Base-by-base conservation (phyloP, 2,113 vertebrate genomes). In the Lutjanus erythropterus region DNA sequence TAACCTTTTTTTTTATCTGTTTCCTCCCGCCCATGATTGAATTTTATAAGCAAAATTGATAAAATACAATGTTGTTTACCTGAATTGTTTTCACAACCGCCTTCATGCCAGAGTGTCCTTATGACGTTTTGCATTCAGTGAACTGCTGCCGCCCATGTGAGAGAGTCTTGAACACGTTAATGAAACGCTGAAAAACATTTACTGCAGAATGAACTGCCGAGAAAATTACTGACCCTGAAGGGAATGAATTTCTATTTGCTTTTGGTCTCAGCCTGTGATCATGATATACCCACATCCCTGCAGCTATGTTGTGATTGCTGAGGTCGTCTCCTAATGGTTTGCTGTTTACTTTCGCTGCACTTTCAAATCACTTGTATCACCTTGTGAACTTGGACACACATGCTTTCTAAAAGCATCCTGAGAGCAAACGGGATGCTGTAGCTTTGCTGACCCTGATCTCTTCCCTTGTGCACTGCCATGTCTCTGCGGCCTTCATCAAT, bases 221-320 rank as follows among this genome's bases (percentile, higher is more conserved):
- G 82, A 85, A 88, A 88, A 86, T 87, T 19, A 81, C 84, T 85
- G 83, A 88, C 85, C 76, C 85, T 68, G 83, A 89, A 81, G 74
- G 77, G 60, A 77, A 60, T 61, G 39, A 53, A 60, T 89, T 86
- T 80, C 62, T 88, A 67, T 89, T 89, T 89, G 81, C 85, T 90
- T 85, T 87, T 62, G 81, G 83, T 83, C 75, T 86, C 85, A 78
- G 85, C 58, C 71, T 49, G 73, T 84, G 78, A 91, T 89, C 71
- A 46, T 84, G 74, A 86, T 84, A 84, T 69, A 78, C 68, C 65
- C 73, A 81, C 65, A 83, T 77, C 79, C 78, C 81, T 65, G 75
- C 81, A 84, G 91, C 81, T n/a, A 70, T 3, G 11, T 6, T 60
- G 81, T 84, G 83, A 84, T 85, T 79, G 77, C 71, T 55, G 61